These are phyloP conservation scores for Peromyscus attwateri DNA, from an alignment of 2,797 vertebrate genomes.

Conservation along the genomic window DNA sequence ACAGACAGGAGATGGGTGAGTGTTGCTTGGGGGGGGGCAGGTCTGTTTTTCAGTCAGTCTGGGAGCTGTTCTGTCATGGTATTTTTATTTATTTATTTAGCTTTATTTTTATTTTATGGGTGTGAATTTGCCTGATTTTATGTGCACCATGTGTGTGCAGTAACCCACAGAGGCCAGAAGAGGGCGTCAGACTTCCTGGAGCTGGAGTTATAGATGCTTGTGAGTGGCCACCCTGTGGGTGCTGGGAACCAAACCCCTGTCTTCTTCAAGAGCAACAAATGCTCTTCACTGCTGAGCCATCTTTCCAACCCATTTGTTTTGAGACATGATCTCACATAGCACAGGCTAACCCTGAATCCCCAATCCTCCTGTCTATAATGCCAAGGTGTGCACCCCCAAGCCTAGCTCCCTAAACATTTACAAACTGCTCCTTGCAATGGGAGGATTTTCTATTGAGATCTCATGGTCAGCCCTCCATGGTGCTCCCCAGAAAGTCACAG, in stretches of 20 bases:
- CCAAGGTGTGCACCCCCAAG: not conserved
- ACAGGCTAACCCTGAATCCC: not conserved
- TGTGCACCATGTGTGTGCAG: not conserved
- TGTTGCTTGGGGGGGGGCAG: not conserved
- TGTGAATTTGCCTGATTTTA: not conserved
- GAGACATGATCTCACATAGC: not conserved
- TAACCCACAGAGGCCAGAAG: not conserved
- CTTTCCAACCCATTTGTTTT: not conserved
- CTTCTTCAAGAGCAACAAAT: no score
- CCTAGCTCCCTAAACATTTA: not conserved
- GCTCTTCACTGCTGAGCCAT: not conserved
- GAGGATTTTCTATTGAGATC: not conserved
- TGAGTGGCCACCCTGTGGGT: not conserved
- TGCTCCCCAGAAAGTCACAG: not conserved
- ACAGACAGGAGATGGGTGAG: not conserved
- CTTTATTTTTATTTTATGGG: not conserved
- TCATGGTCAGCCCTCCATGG: not conserved
- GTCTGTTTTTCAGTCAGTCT: not conserved
- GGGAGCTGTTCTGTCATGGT: not conserved
- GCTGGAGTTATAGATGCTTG: not conserved
- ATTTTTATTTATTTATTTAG: not conserved
- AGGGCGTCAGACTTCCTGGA: not conserved
- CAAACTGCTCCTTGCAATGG: not conserved
- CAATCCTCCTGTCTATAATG: not conserved
- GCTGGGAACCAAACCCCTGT: not conserved